Base-by-base conservation (phyloP, 1,140 invertebrate species). In the Brachionus plicatilis region DNA sequence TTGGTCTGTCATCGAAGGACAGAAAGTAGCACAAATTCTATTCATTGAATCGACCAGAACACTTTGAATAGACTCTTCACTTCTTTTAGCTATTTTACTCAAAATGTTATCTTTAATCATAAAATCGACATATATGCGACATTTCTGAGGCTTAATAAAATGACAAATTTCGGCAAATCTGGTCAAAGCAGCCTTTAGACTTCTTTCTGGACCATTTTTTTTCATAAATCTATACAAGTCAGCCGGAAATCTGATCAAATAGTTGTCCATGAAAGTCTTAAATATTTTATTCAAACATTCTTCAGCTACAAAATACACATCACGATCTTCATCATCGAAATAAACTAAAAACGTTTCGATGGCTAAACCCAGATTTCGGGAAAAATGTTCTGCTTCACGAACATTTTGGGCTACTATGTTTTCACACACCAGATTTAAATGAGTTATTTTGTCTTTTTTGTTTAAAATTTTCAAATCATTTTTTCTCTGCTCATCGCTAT, bases 171-270 rank as follows among this genome's bases (percentile, higher is more conserved):
- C 91, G 4, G 93, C 92, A 90, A 95, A 95, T 85, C 93, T 90
- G 88, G 91, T 92, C 0, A 95, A 89, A 53, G 94, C 93, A 75
- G 93, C 93, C 86, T 93, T 90, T 24, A 95, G 87, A 45, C 92
- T 92, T 83, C 93, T 91, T 4, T 90, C 91, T 75, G 92, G 89
- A 14, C 93, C 93, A 89, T 94, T 94, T 86, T 93, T 93, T 87
- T 94, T 94, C 41, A 95, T 93, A 89, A 94, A 94, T 86, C 93
- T 93, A 87, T 93, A 94, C n/a, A 95, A 88, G 87, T 94, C 93
- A 86, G 94, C 92, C 86, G 94, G 92, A 72, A 95, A 90, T 86
- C 93, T 92, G 17, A 92, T 91, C 11, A 94, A 90, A 87, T 93
- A 92, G 33, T 91, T 91, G 79, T 93, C 92, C 43, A 92, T 87